Conservation (phyloP, 2,888 invertebrate species). For the Priocnemis perturbator region DNA sequence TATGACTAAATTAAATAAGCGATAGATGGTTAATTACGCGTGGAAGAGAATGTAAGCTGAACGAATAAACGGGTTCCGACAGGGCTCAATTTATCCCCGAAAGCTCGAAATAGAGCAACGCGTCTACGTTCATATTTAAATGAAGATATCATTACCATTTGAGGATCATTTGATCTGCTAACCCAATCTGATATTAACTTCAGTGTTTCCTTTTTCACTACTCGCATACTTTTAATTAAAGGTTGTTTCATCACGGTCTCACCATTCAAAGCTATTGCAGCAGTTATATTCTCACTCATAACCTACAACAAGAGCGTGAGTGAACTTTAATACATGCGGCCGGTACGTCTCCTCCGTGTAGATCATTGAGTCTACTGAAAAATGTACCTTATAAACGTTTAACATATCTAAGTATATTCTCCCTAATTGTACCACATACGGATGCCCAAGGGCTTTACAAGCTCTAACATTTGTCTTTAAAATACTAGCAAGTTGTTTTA, state of each 20-base stretch:
- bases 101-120: background rate
- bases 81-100: too few species aligned
- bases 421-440: slow-evolving; percentile 95
- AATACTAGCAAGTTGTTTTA: slow-evolving; percentile 97
- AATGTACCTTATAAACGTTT: slow-evolving; percentile 95
- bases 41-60: background rate
- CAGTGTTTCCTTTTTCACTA: slow-evolving; percentile 98
- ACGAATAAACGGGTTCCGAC: background rate
- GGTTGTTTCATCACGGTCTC: slow-evolving; percentile 98
- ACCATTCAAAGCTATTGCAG: slow-evolving; percentile 95
- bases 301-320: slow-evolving; percentile 58
- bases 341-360: too few species aligned
- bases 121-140: slow-evolving; percentile 9
- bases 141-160: slow-evolving; percentile 79
- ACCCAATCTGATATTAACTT: slow-evolving; percentile 99
- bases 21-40: background rate
- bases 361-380: background rate
- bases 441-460: slow-evolving; percentile 98
- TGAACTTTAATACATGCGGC: too few species aligned
- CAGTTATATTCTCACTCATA: slow-evolving; percentile 95
- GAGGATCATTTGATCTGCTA: slow-evolving; percentile 91
- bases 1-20: too few species aligned
- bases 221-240: slow-evolving; percentile 97
- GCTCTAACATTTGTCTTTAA: slow-evolving; percentile 99
- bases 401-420: slow-evolving; percentile 99